Base-by-base conservation (phyloP, 2,797 vertebrate genomes). In the Sebastes ruberrimus region DNA sequence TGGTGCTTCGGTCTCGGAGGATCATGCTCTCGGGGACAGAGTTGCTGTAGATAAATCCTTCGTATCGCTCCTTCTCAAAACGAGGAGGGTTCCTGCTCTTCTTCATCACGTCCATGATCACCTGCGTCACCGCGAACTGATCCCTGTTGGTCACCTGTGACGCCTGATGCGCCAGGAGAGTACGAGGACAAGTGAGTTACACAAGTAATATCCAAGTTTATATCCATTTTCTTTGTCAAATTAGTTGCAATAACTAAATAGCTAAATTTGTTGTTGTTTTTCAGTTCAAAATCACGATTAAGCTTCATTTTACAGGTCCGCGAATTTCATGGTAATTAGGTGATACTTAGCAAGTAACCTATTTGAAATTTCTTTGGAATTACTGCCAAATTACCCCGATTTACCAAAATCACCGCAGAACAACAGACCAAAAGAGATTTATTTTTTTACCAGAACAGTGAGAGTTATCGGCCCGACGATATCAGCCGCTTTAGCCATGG, bases 391-490 rank as follows among this genome's bases (percentile, higher is more conserved):
- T 0, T 33, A 33, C 33, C 33, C 33, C 33, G 4, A 35, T 35
- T 35, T 35, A 35, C 33, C 33, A 35, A 35, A 35, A 35, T 35
- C 33, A 35, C 33, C 33, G 0, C 33, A 38, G 35, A 38, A 38
- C 35, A 5, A 10, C 20, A 56, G 13, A 59, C 4, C 20, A 7
- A n/a, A n/a, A n/a, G n/a, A n/a, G 13, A 30, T 27, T 5, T 2
- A 2, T 6, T 6, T 3, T 49, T 86, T 94, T 35, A 99, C 98
- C 97, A 97, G 95, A 83, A 99, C 92, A 16, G 96, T 92, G 80
- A 99, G 82, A 0, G 82, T 72, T 83, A 97, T 96, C 0, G 93
- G 93, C 1, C 86, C 95, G 13, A 95, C 62, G 0, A 94, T 91
- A 66, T 97, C 94, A 5, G 95, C 92, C 18, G 84, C 87, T 89